Evolutionary conservation across 2,113 vertebrate genomes (phyloP).

Genomic region (Festucalex cinctus): DNA sequence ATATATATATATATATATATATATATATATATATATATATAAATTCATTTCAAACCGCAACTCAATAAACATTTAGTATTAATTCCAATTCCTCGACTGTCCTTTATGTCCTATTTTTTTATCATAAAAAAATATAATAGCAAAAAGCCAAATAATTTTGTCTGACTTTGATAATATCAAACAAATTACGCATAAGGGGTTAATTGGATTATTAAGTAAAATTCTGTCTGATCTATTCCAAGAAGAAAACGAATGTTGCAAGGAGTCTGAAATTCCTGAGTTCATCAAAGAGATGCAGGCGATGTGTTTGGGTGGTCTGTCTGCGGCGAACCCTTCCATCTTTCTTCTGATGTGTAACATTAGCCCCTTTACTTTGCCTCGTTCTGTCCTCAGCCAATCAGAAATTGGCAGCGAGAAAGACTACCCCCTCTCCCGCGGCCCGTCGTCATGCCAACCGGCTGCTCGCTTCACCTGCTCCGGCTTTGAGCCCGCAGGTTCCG

Average conservation of each 20-base stretch:
- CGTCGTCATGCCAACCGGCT: constrained; percentile 50
- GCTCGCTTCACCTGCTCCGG: constrained; percentile 45
- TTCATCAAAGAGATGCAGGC: constrained; percentile 17
- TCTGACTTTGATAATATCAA: neutral
- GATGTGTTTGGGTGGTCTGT: constrained; percentile 38
- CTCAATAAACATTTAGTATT: no score
- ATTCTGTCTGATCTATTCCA: neutral
- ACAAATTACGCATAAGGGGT: neutral
- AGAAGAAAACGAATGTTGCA: neutral
- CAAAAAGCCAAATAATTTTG: no score
- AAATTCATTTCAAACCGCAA: no score
- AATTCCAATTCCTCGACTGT: no score
- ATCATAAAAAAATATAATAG: no score
- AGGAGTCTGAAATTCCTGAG: constrained; percentile 18
- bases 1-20: no score
- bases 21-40: no score
- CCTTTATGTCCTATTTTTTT: no score
- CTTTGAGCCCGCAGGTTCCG: constrained; percentile 54
- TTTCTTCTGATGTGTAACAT: constrained; percentile 54
- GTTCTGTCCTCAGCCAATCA: constrained; percentile 71
- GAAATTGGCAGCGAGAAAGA: constrained; percentile 81
- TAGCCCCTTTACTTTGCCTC: constrained; percentile 38
- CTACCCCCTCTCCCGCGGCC: constrained; percentile 57
- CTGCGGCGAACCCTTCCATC: constrained; percentile 23
- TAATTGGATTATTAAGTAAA: neutral